Evolutionary conservation across 37 sponge, comb jelly and placozoan genomes (phyloP).

Genomic region (Eunapius fragilis): DNA sequence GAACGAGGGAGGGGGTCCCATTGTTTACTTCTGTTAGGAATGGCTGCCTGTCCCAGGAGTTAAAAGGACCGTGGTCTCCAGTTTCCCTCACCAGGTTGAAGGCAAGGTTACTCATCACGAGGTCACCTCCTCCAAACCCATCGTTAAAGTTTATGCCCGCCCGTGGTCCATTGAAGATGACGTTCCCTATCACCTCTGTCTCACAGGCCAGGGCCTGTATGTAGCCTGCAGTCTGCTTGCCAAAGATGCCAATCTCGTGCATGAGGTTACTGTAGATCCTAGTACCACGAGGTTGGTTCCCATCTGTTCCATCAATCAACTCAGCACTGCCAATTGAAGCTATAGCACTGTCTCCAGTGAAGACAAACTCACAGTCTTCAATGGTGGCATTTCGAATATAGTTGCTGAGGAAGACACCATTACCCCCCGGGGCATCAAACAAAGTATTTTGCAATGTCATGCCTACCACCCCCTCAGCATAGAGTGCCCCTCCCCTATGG

Average conservation of each 20-base stretch:
- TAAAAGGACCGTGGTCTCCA: conserved; percentile 80
- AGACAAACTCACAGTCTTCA: conserved; percentile 53
- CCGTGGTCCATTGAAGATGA: conserved; percentile 85
- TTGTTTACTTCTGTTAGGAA: conserved; percentile 48
- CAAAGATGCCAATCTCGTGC: conserved; percentile 75
- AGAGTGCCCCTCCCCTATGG: conserved; percentile 54
- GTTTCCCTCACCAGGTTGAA: conserved; percentile 79
- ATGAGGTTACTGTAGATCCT: conserved; percentile 55
- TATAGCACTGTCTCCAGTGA: conserved; percentile 74
- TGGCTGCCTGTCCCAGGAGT: conserved; percentile 71
- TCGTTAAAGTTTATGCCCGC: conserved; percentile 87
- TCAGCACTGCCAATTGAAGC: conserved; percentile 49
- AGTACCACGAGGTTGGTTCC: conserved; percentile 63
- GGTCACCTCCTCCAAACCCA: conserved; percentile 70
- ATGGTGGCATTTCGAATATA: conserved; percentile 59
- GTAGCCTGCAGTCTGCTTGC: conserved; percentile 66
- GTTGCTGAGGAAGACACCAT: conserved; percentile 50
- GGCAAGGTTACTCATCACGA: conserved; percentile 45
- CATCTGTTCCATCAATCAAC: conserved; percentile 70
- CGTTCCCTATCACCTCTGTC: conserved; percentile 56
- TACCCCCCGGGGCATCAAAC: conserved; percentile 65
- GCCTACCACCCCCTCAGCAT: conserved; percentile 54
- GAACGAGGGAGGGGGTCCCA: conserved; percentile 37
- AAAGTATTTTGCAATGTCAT: conserved; percentile 34
- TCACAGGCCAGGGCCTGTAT: conserved; percentile 66